Conservation (phyloP, 2,797 vertebrate species). For the Pseudotriccus pelzelni region DNA sequence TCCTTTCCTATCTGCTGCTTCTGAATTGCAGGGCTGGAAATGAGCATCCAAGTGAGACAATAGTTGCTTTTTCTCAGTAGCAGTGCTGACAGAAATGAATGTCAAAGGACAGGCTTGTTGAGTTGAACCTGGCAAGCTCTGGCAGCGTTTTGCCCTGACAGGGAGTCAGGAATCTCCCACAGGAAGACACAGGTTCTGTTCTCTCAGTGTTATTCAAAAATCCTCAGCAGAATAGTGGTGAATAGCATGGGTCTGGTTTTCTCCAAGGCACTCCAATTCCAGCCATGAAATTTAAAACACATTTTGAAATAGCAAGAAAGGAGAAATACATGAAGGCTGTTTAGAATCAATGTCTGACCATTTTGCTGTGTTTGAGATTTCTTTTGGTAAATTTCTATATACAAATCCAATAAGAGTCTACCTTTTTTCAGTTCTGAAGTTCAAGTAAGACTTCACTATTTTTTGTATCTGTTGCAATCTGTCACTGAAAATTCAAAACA, state of each 20-base stretch:
- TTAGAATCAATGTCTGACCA: background rate
- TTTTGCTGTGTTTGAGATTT: background rate
- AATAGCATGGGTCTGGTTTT: background rate
- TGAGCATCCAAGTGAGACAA: background rate
- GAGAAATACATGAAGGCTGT: background rate
- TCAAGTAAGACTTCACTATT: background rate
- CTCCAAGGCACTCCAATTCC: background rate
- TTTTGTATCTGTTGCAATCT: background rate
- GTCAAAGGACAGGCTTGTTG: background rate
- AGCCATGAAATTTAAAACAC: background rate
- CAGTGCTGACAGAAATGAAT: background rate
- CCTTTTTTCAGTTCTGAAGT: background rate
- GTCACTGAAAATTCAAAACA: background rate
- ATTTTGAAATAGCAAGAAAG: background rate
- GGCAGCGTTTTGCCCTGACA: background rate
- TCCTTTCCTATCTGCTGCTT: background rate
- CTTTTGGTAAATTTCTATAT: background rate
- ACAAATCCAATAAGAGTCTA: background rate
- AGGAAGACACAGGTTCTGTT: background rate
- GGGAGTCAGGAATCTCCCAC: background rate
- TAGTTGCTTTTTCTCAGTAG: background rate
- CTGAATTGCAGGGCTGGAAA: background rate
- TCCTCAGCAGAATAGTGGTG: background rate
- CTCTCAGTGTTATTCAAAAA: background rate
- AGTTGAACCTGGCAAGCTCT: background rate